A percentile compares a stretch with the other conserved stretches of the same genome.
phyloP scores from a whole-genome alignment of 2,113 vertebrate genomes.

The Ascaphus truei region DNA sequence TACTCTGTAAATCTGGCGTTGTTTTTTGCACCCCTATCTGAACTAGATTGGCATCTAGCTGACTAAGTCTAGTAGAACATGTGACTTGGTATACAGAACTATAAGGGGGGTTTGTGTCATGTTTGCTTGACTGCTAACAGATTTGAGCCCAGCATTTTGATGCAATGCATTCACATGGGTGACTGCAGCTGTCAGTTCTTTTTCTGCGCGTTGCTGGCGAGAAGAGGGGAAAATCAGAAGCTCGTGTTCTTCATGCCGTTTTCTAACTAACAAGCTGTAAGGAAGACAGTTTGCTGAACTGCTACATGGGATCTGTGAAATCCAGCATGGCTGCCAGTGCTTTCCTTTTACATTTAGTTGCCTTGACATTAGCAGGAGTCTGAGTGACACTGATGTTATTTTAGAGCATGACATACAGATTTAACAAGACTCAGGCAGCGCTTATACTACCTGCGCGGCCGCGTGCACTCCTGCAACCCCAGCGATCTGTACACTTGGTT shows the following conservation, averaged over 20 bases:
- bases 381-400: too few species aligned
- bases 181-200: constrained; percentile 20
- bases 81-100: too few species aligned
- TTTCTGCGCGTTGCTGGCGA: not conserved
- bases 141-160: not conserved
- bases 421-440: too few species aligned
- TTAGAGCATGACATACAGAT: too few species aligned
- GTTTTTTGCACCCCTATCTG: too few species aligned
- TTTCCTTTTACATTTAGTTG: not conserved
- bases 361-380: not conserved
- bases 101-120: not conserved
- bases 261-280: not conserved
- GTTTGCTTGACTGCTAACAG: not conserved
- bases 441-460: too few species aligned
- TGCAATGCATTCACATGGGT: constrained; percentile 18
- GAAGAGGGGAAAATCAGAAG: not conserved
- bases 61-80: too few species aligned
- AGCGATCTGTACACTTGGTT: too few species aligned
- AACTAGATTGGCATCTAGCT: too few species aligned
- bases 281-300: not conserved
- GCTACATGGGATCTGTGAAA: not conserved
- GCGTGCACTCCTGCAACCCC: too few species aligned
- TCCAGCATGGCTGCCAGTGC: not conserved
- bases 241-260: not conserved
- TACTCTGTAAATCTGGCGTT: too few species aligned